These are phyloP conservation scores for Troilus luridus DNA, from an alignment of 2,888 invertebrate species.

Conservation along the genomic window DNA sequence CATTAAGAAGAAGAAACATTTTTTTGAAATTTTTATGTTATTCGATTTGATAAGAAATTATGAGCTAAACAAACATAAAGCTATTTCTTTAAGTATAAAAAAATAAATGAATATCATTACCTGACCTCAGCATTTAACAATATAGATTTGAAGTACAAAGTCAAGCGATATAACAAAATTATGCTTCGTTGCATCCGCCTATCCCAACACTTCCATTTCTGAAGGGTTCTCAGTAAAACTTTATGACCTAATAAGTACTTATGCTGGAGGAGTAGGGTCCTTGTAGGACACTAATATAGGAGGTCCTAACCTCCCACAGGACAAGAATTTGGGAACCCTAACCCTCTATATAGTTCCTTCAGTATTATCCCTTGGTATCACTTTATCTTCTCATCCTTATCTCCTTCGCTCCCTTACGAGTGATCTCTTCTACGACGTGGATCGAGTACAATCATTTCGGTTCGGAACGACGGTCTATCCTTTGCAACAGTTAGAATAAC, in stretches of 20 bases:
- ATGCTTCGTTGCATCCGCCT: not conserved
- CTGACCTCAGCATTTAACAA: too few relatives aligned
- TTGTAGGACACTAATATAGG: not conserved
- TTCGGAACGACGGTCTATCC: too few relatives aligned
- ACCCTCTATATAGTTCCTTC: not conserved
- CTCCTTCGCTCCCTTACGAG: not conserved
- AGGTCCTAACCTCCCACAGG: not conserved
- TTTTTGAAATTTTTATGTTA: too few relatives aligned
- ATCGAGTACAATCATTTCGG: too few relatives aligned
- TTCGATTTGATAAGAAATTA: too few relatives aligned
- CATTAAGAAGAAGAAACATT: too few relatives aligned
- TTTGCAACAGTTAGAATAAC: too few relatives aligned
- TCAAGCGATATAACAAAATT: not conserved
- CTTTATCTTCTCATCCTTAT: not conserved
- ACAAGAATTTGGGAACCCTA: not conserved
- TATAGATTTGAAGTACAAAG: not conserved
- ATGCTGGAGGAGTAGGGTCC: not conserved
- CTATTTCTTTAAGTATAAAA: too few relatives aligned
- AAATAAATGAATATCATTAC: too few relatives aligned
- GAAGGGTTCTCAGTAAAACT: not conserved
- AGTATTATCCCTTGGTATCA: not conserved
- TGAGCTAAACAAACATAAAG: too few relatives aligned
- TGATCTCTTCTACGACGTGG: too few relatives aligned
- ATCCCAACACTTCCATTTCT: not conserved
- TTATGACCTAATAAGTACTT: not conserved